Percentiles rank a stretch among this genome's conserved stretches.
Conservation (phyloP, 2,797 vertebrate genomes). For the Pseudopleuronectes americanus region DNA sequence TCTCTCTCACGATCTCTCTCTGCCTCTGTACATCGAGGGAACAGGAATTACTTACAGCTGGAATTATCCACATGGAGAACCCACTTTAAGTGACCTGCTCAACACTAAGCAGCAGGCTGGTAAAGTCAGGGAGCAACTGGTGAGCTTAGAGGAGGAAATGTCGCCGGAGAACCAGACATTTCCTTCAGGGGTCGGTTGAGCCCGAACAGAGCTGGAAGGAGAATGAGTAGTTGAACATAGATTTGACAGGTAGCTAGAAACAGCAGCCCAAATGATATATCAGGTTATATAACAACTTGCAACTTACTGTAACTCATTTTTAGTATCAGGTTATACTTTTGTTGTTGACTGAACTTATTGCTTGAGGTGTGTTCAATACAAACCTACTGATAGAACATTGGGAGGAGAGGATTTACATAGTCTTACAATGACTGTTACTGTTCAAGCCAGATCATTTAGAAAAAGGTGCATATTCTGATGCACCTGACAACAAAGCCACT, state of each 20-base stretch:
- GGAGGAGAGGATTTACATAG: too few relatives aligned
- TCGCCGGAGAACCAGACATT: conserved; percentile 8
- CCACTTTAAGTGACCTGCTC: background rate
- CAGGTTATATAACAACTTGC: conserved; percentile 9
- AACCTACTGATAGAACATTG: background rate
- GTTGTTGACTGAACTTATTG: background rate
- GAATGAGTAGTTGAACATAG: conserved; percentile 6
- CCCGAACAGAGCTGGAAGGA: conserved; percentile 14
- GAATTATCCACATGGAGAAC: too few relatives aligned
- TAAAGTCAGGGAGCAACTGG: conserved; percentile 21
- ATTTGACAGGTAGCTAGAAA: background rate
- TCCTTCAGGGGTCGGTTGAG: conserved; percentile 13
- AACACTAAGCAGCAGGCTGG: conserved; percentile 16
- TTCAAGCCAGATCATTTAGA: background rate
- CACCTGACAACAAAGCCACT: background rate
- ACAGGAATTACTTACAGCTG: too few relatives aligned
- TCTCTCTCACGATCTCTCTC: too few relatives aligned
- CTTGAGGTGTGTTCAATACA: too few relatives aligned
- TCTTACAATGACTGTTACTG: background rate
- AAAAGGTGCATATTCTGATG: background rate
- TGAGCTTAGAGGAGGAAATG: conserved; percentile 21
- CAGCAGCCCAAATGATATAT: conserved; percentile 11
- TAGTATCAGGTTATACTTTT: background rate
- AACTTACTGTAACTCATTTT: too few relatives aligned
- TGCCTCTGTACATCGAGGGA: too few relatives aligned